These are phyloP conservation scores for Oscheius sp. DNA, from an alignment of 2,888 invertebrate genomes.

Conservation along the genomic window DNA sequence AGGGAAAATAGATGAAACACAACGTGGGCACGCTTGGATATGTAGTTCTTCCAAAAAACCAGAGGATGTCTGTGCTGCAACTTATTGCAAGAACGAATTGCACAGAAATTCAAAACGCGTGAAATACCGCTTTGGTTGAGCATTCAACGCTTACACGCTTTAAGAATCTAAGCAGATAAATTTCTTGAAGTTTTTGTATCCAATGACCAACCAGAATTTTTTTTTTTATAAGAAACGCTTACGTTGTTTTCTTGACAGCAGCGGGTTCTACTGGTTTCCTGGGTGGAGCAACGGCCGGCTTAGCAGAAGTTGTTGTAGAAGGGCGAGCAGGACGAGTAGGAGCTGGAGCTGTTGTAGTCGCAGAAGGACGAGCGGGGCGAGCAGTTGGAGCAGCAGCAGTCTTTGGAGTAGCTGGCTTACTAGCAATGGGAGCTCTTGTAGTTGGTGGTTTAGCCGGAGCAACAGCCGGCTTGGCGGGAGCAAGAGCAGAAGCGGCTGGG, in stretches of 20 bases:
- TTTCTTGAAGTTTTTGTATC: too few species aligned
- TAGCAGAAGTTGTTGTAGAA: not conserved
- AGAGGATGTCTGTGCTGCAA: too few species aligned
- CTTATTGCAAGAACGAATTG: too few species aligned
- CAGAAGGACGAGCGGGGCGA: not conserved
- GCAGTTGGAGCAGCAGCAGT: not conserved
- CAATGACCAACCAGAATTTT: too few species aligned
- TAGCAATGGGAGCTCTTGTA: not conserved
- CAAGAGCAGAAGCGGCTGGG: not conserved
- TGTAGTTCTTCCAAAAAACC: too few species aligned
- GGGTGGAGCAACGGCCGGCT: conserved; percentile 2
- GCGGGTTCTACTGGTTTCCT: conserved; percentile 1
- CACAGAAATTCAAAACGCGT: too few species aligned
- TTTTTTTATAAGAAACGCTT: not conserved
- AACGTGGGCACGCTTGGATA: too few species aligned
- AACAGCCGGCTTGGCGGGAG: not conserved
- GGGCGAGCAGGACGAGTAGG: conserved; percentile 8
- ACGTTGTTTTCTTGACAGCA: conserved; percentile 17
- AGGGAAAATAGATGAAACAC: too few species aligned
- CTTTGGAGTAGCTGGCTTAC: not conserved
- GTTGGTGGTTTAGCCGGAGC: conserved; percentile 7
- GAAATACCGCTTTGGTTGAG: too few species aligned
- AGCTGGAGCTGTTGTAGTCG: conserved; percentile 15
- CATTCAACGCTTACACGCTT: too few species aligned
- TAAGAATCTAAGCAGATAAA: too few species aligned